Conservation (phyloP, 2,113 vertebrate genomes). For the Thymallus thymallus region DNA sequence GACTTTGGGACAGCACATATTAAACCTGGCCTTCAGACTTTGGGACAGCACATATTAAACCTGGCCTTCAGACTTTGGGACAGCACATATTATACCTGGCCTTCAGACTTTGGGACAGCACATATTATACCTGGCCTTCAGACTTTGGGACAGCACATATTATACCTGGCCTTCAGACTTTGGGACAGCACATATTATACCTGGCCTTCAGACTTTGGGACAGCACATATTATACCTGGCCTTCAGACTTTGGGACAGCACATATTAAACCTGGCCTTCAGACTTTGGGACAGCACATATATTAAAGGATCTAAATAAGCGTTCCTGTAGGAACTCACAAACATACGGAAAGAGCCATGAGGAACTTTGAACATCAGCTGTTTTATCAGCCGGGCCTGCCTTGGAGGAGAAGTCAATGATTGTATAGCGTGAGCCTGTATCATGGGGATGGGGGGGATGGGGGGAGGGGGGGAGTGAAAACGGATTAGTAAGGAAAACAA, state of each 20-base stretch:
- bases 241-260: no score
- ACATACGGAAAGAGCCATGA: constrained; percentile 43
- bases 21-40: no score
- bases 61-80: no score
- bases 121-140: constrained; percentile 63
- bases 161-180: constrained; percentile 60
- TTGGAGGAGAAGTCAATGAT: constrained; percentile 73
- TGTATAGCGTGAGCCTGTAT: constrained; percentile 68
- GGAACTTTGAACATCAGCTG: constrained; percentile 71
- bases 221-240: constrained; percentile 67
- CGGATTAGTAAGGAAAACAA: not conserved
- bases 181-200: constrained; percentile 63
- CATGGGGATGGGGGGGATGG: constrained; percentile 49
- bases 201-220: constrained; percentile 25
- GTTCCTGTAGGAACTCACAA: constrained; percentile 75
- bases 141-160: constrained; percentile 20
- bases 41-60: no score
- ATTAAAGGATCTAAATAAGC: constrained; percentile 74
- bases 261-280: not conserved
- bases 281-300: constrained; percentile 13
- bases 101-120: not conserved
- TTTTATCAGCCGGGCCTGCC: constrained; percentile 57
- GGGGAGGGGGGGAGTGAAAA: not conserved
- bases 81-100: constrained; percentile 62
- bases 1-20: no score